Percentiles rank a stretch among this genome's conserved stretches.
Evolutionary conservation across 1,140 invertebrate genomes (phyloP).

Genomic region (Drosophila sturtevanti): DNA sequence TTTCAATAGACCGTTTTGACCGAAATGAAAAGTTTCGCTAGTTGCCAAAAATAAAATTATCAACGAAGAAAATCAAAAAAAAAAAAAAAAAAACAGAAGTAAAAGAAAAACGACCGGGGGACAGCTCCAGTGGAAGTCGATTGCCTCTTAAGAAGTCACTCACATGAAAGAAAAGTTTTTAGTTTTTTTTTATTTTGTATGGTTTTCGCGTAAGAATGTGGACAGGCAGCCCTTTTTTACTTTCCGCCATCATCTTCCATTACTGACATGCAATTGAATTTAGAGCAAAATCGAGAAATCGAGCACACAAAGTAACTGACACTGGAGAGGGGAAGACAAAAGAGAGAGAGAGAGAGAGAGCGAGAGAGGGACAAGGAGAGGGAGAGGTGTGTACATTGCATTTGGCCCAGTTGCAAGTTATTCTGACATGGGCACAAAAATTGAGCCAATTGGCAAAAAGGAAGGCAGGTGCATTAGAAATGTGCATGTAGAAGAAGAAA

Average conservation of each 20-base stretch:
- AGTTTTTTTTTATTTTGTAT: conserved; percentile 44
- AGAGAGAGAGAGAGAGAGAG: background rate
- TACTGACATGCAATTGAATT: conserved; percentile 71
- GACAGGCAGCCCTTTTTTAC: conserved; percentile 25
- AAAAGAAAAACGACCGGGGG: conserved; percentile 31
- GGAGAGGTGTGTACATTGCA: conserved; percentile 29
- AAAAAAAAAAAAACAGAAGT: conserved; percentile 16
- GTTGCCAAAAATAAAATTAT: conserved; percentile 18
- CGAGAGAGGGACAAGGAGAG: too few species aligned
- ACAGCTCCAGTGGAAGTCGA: conserved; percentile 56
- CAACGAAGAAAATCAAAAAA: conserved; percentile 14
- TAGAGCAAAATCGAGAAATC: conserved; percentile 66
- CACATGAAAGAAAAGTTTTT: conserved; percentile 65
- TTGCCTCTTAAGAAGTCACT: conserved; percentile 78
- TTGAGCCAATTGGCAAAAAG: conserved; percentile 66
- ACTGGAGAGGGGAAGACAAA: background rate
- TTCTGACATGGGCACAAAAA: conserved; percentile 69
- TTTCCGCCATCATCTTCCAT: background rate
- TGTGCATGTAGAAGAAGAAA: conserved; percentile 56
- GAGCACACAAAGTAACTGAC: conserved; percentile 40
- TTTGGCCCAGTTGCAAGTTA: conserved; percentile 73
- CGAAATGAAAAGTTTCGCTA: conserved; percentile 64
- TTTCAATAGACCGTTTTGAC: conserved; percentile 57
- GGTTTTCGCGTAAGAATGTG: conserved; percentile 56
- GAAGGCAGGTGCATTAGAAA: conserved; percentile 74